A percentile compares a stretch with the other conserved stretches of the same genome.
phyloP scores from a whole-genome alignment of 2,888 invertebrate genomes.

The Eupithecia exiguata region DNA sequence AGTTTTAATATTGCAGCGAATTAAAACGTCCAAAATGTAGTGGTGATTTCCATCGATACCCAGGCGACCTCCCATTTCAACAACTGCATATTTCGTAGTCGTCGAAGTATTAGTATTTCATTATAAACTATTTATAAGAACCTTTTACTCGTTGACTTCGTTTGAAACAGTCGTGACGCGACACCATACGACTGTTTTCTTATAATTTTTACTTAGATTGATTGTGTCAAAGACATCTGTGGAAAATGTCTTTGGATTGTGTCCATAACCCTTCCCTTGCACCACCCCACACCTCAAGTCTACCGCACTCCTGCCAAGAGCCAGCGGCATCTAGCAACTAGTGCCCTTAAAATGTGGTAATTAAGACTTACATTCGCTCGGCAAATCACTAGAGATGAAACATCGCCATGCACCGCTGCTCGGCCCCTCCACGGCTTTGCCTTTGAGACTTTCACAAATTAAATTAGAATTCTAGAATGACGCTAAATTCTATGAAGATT shows the following conservation, averaged over 20 bases:
- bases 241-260: too few relatives aligned
- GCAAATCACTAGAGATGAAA: conserved; percentile 68
- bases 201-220: too few relatives aligned
- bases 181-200: neutral
- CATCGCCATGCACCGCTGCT: conserved; percentile 63
- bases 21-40: neutral
- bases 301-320: conserved; percentile 59
- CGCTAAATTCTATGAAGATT: conserved; percentile 46
- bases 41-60: neutral
- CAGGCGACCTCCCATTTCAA: neutral
- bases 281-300: conserved; percentile 62
- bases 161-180: neutral
- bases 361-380: conserved; percentile 78
- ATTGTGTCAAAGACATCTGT: neutral
- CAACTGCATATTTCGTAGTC: neutral
- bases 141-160: too few relatives aligned
- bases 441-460: conserved; percentile 70
- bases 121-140: neutral
- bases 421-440: conserved; percentile 62
- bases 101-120: too few relatives aligned
- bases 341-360: conserved; percentile 74
- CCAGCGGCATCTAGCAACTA: conserved; percentile 53
- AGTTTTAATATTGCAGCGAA: conserved; percentile 27
- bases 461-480: conserved; percentile 69
- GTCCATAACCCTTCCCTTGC: conserved; percentile 33